Conservation (phyloP, 1,140 invertebrate genomes). For the Achatina immaculata region DNA sequence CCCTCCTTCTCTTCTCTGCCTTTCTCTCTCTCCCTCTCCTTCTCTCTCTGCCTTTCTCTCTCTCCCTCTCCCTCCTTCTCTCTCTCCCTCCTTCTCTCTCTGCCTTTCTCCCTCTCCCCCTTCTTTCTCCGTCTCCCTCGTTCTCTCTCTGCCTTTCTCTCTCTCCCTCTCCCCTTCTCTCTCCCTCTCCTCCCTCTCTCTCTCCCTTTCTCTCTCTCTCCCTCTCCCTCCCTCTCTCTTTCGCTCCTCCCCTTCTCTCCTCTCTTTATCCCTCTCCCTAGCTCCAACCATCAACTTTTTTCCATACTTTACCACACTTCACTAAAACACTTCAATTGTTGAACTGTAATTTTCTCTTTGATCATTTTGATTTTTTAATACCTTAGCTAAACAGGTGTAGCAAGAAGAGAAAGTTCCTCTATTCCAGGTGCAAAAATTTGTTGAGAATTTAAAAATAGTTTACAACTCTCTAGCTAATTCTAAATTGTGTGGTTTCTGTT, state of each 20-base stretch:
- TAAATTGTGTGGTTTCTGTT: too few species aligned
- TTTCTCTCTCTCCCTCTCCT: not conserved
- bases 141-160: not conserved
- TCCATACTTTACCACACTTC: too few species aligned
- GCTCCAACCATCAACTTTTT: not conserved
- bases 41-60: not conserved
- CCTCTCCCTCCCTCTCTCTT: not conserved
- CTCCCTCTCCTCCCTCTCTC: not conserved
- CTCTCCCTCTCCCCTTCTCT: too few species aligned
- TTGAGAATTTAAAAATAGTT: too few species aligned
- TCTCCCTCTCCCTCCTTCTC: not conserved
- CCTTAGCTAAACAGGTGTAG: too few species aligned
- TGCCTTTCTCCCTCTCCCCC: not conserved
- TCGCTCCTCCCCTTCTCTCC: not conserved
- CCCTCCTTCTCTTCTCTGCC: not conserved
- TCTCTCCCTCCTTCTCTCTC: not conserved
- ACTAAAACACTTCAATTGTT: too few species aligned
- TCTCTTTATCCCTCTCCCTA: constrained; percentile 3
- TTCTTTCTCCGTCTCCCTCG: not conserved
- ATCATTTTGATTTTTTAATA: too few species aligned
- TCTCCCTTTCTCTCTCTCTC: not conserved
- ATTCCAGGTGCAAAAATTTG: too few species aligned
- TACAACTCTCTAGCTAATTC: too few species aligned
- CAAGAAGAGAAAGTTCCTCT: too few species aligned
- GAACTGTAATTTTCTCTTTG: too few species aligned